Conservation (phyloP, 2,888 invertebrate genomes). For the Scaptomyza parva region DNA sequence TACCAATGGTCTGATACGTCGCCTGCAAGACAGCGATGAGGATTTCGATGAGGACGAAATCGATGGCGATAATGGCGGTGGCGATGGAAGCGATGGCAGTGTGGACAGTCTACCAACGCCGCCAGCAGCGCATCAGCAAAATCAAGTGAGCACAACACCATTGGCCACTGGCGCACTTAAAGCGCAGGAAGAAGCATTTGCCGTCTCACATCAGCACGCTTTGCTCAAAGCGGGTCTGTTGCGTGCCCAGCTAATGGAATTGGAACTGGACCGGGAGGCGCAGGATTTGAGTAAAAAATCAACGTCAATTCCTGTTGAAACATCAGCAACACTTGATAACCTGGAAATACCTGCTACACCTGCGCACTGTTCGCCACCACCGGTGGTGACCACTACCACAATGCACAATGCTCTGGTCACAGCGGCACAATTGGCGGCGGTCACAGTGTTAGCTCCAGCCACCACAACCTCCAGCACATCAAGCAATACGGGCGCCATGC, state of each 20-base stretch:
- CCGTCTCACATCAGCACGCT: conserved; percentile 63
- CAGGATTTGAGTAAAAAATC: conserved; percentile 81
- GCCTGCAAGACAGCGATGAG: conserved; percentile 83
- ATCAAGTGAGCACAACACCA: conserved; percentile 72
- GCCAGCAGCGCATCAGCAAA: conserved; percentile 71
- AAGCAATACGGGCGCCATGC: conserved; percentile 52
- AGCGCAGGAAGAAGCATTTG: conserved; percentile 65
- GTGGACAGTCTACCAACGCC: conserved; percentile 64
- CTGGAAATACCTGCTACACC: conserved; percentile 29
- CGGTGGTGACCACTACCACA: conserved; percentile 59
- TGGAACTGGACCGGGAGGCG: conserved; percentile 76
- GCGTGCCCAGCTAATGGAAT: conserved; percentile 68
- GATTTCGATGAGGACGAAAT: conserved; percentile 83
- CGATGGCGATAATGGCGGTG: conserved; percentile 70
- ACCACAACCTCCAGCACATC: conserved; percentile 60
- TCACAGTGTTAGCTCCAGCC: conserved; percentile 63
- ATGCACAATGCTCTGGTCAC: conserved; percentile 48
- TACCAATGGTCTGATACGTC: conserved; percentile 83
- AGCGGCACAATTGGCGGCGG: conserved; percentile 50
- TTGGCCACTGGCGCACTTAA: conserved; percentile 61
- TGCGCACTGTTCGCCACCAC: conserved; percentile 63
- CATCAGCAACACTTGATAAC: conserved; percentile 7
- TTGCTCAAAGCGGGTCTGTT: conserved; percentile 63
- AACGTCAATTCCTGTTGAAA: conserved; percentile 18
- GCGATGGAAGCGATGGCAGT: conserved; percentile 54